Evolutionary conservation across 2,888 invertebrate genomes (phyloP), one percentile per base, ranked within the genome.

Genomic region (Synergus itoensis): DNA sequence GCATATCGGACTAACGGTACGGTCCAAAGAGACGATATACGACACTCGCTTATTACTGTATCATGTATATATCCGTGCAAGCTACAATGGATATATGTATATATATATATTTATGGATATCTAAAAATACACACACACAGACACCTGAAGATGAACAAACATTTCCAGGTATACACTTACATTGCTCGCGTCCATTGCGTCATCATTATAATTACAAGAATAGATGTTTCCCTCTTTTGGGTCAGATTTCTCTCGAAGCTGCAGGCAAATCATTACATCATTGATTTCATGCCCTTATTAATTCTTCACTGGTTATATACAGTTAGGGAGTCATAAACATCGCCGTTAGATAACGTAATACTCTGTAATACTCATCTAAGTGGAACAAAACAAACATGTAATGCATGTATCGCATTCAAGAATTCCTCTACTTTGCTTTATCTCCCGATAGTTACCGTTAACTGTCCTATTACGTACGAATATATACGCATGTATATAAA

Each of bases 1-100:
- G 76, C 82, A 78, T 83, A 83, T 82, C 83, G 82, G 75, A 78
- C 75, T 83, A 84, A 84, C 83, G 82, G 82, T 84, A 81, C 80
- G 76, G 80, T 79, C 79, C 79, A 80, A 75, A 63, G 75, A 75
- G 81, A 82, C 28, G 28, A 28, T 81, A 80, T 78, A 78, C 64
- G 62, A 77, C 69, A 53, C 79, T 69, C 79, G 79, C 77, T 79
- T 82, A 78, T 77, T 78, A 79, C 28, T 28, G 28, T 28, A 28
- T 28, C 28, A 28, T 28, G 28, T 28, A 28, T 73, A 81, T 82
- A 79, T 77, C 65, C 80, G 73, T 57, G 76, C 80, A 65, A 18
- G 76, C 78, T 76, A 81, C 77, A 78, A 73, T 77, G 36, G 77
- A 76, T 28, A 41, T 63, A 45, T 14, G 21, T 16, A 9, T 76